These are phyloP conservation scores for Forbesichthys papilliferus DNA, from an alignment of 2,113 vertebrate genomes.

Conservation along the genomic window DNA sequence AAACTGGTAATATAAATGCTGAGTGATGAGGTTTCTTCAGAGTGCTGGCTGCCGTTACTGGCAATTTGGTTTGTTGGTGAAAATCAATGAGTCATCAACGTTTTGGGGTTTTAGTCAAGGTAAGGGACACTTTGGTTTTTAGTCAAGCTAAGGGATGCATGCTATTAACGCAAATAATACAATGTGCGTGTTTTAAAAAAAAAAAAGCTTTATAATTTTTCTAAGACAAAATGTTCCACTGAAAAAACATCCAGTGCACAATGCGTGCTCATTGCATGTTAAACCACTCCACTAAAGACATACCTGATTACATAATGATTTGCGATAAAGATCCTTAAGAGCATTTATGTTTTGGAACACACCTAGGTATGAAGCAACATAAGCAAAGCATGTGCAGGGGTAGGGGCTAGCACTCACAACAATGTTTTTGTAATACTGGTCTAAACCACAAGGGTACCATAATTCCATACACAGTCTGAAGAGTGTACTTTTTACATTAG, in stretches of 20 bases:
- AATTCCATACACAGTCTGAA: too few relatives aligned
- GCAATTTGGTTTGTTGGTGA: slow-evolving; percentile 65
- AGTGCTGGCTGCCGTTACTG: slow-evolving; percentile 40
- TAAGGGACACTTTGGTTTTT: slow-evolving; percentile 19
- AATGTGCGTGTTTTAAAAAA: slow-evolving; percentile 4
- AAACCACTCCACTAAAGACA: too few relatives aligned
- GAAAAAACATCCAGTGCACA: slow-evolving; percentile 3
- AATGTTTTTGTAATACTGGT: too few relatives aligned
- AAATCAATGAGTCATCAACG: slow-evolving; percentile 71
- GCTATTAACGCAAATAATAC: slow-evolving; percentile 23
- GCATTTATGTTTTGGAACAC: too few relatives aligned
- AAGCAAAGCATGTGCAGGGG: too few relatives aligned
- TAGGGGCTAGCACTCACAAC: too few relatives aligned
- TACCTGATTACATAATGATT: too few relatives aligned
- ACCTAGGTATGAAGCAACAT: too few relatives aligned
- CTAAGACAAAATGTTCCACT: slow-evolving; percentile 15
- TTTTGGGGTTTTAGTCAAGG: slow-evolving; percentile 40
- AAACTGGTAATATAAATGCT: slow-evolving; percentile 60
- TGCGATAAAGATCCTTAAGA: too few relatives aligned
- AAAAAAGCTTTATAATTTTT: not conserved
- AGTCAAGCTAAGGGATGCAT: slow-evolving; percentile 37
- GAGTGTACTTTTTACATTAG: slow-evolving; percentile 11
- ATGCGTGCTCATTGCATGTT: too few relatives aligned
- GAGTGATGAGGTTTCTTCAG: slow-evolving; percentile 70
- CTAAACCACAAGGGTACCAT: too few relatives aligned